Percentiles rank a stretch among this genome's conserved stretches.
Evolutionary conservation across 1,140 invertebrate species (phyloP).

Genomic region (Drosophila varians): DNA sequence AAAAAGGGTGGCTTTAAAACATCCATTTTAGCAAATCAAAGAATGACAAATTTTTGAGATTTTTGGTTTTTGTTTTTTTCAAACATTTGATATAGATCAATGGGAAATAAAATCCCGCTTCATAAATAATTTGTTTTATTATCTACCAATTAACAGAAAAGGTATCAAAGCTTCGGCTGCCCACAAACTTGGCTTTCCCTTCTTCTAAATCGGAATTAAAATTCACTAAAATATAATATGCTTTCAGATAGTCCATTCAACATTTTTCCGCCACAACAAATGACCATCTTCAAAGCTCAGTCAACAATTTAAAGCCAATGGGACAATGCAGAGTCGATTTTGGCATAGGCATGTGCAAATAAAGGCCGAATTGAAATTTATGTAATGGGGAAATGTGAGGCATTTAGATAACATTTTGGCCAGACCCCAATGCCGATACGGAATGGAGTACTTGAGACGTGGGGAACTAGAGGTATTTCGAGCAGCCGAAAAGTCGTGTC

Average conservation of each 20-base stretch:
- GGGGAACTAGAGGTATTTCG: constrained; percentile 11
- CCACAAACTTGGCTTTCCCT: background rate
- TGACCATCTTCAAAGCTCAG: constrained; percentile 23
- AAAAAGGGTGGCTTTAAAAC: too few relatives aligned
- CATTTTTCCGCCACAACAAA: constrained; percentile 8
- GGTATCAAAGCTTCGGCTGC: background rate
- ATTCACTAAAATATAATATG: background rate
- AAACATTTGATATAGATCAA: too few relatives aligned
- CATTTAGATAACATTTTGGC: constrained; percentile 67
- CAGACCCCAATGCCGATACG: constrained; percentile 12
- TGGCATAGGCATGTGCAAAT: constrained; percentile 35
- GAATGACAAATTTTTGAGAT: too few relatives aligned
- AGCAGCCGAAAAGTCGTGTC: constrained; percentile 59
- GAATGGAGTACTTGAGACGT: constrained; percentile 17
- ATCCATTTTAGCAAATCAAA: too few relatives aligned
- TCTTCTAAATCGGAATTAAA: background rate
- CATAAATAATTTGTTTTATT: too few relatives aligned
- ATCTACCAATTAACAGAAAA: too few relatives aligned
- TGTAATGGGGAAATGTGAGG: constrained; percentile 69
- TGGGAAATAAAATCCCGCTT: too few relatives aligned
- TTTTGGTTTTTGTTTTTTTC: too few relatives aligned
- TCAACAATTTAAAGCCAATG: constrained; percentile 31
- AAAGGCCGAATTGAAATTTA: constrained; percentile 35
- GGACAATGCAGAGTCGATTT: constrained; percentile 25
- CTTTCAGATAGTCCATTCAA: background rate